Evolutionary conservation across 1,140 invertebrate genomes (phyloP).

Genomic region (Propsilocerus akamusi): DNA sequence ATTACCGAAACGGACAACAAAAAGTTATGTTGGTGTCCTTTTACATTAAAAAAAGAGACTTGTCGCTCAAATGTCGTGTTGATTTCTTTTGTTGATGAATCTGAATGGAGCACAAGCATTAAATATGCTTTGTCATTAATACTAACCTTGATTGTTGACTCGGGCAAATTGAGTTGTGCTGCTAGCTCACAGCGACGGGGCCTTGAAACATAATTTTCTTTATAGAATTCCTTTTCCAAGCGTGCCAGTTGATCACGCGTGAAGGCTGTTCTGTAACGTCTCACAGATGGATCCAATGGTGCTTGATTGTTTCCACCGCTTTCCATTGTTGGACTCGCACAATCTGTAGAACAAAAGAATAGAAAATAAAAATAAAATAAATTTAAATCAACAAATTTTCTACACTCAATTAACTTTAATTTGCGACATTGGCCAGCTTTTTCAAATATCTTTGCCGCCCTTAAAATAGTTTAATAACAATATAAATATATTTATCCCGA

Average conservation of each 20-base stretch:
- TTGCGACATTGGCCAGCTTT: too few relatives aligned
- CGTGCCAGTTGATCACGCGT: conserved; percentile 83
- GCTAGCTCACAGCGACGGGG: conserved; percentile 92
- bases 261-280: conserved; percentile 94
- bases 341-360: conserved; percentile 19
- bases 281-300: conserved; percentile 41
- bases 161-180: conserved; percentile 76
- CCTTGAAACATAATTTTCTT: conserved; percentile 95
- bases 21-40: neutral
- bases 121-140: neutral
- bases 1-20: neutral
- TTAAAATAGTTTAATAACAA: too few relatives aligned
- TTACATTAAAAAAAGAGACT: neutral
- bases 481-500: too few relatives aligned
- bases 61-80: neutral
- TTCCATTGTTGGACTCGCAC: conserved; percentile 22
- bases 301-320: conserved; percentile 18
- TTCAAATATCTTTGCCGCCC: too few relatives aligned
- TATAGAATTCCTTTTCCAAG: conserved; percentile 93
- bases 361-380: conserved; percentile 9
- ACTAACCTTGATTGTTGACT: conserved; percentile 93
- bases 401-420: too few relatives aligned
- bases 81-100: neutral
- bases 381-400: too few relatives aligned
- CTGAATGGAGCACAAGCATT: neutral